phyloP scores from a whole-genome alignment of 2,888 invertebrate genomes.

The Diarsia brunnea region DNA sequence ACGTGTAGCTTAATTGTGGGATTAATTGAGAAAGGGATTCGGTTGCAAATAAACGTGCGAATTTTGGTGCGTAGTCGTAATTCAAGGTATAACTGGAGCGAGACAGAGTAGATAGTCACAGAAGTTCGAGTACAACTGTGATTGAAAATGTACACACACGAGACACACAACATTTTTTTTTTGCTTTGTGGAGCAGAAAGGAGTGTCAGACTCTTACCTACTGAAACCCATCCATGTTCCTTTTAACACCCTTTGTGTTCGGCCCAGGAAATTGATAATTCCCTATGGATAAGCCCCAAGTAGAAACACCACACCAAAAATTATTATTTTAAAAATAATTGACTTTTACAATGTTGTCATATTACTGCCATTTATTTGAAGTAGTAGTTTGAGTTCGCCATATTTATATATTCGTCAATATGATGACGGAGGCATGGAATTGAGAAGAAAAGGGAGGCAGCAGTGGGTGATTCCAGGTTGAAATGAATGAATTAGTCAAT shows the following conservation, averaged over 20 bases:
- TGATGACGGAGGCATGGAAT: not conserved
- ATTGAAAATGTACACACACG: not conserved
- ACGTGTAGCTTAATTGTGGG: constrained; percentile 54
- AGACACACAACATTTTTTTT: too few relatives aligned
- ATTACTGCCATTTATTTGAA: not conserved
- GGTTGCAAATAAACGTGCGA: constrained; percentile 50
- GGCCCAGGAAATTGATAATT: too few relatives aligned
- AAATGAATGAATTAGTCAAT: not conserved
- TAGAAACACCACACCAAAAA: too few relatives aligned
- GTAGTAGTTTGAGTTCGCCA: not conserved
- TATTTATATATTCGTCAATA: not conserved
- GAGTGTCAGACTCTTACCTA: too few relatives aligned
- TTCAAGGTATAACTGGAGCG: constrained; percentile 40
- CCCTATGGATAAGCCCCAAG: too few relatives aligned
- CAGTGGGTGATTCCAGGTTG: not conserved
- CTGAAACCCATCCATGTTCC: too few relatives aligned
- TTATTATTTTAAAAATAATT: not conserved
- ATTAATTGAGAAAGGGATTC: constrained; percentile 58
- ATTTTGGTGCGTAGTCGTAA: constrained; percentile 42
- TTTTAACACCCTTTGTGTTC: too few relatives aligned
- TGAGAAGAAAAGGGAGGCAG: not conserved
- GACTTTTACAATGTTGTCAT: not conserved
- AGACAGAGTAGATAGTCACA: constrained; percentile 2
- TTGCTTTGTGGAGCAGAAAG: not conserved
- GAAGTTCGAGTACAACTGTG: not conserved